Percentiles rank a stretch among this genome's conserved stretches.
phyloP scores from a whole-genome alignment of 1,140 invertebrate species.

The Aphidius gifuensis region DNA sequence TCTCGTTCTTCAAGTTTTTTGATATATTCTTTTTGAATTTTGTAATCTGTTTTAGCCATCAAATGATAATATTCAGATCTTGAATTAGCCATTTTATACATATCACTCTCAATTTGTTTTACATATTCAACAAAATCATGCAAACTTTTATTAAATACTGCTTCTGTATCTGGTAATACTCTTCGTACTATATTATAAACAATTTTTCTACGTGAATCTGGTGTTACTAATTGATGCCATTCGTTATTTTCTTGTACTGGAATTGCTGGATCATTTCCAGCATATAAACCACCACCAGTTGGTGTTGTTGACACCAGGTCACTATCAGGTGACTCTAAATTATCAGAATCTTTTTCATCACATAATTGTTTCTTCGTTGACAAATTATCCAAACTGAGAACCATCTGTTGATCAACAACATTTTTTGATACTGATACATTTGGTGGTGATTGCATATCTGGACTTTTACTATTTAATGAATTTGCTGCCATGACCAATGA shows the following conservation, averaged over 20 bases:
- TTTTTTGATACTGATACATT: conserved; percentile 66
- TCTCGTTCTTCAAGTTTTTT: conserved; percentile 81
- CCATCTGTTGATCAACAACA: conserved; percentile 58
- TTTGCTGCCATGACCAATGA: conserved; percentile 66
- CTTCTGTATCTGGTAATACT: conserved; percentile 93
- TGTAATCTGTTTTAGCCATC: conserved; percentile 98
- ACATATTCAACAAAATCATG: conserved; percentile 97
- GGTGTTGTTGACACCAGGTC: conserved; percentile 54
- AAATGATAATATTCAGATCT: conserved; percentile 98
- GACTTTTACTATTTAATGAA: conserved; percentile 73
- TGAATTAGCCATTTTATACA: conserved; percentile 98
- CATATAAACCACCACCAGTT: conserved; percentile 61
- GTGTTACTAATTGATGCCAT: conserved; percentile 96
- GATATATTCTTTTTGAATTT: conserved; percentile 97
- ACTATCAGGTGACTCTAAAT: conserved; percentile 38
- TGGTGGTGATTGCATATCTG: conserved; percentile 77
- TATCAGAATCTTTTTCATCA: conserved; percentile 46
- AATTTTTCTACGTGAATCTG: conserved; percentile 95
- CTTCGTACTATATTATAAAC: conserved; percentile 99
- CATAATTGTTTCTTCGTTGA: conserved; percentile 57
- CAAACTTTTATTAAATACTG: conserved; percentile 93
- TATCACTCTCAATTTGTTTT: conserved; percentile 97
- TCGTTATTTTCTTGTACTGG: conserved; percentile 87
- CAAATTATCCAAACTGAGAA: conserved; percentile 58
- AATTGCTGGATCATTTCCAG: conserved; percentile 71